Evolutionary conservation across 2,888 invertebrate genomes (phyloP).

Genomic region (Acrobasis suavella): DNA sequence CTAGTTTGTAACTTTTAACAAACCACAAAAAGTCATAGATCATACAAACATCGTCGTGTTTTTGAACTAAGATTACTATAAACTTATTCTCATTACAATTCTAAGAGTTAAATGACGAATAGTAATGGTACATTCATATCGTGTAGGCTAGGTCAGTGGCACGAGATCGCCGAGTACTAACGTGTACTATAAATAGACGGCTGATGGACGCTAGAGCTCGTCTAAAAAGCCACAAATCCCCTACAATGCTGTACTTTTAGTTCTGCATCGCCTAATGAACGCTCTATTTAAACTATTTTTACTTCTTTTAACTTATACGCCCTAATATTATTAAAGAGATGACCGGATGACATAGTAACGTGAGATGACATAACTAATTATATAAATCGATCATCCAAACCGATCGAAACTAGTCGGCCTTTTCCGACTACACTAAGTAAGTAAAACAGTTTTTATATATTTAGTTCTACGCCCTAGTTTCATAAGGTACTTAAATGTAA

Average conservation of each 20-base stretch:
- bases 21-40: no score
- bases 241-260: conserved; percentile 37
- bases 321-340: no score
- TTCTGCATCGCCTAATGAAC: conserved; percentile 30
- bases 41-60: no score
- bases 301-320: not conserved
- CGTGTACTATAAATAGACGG: conserved; percentile 53
- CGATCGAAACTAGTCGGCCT: no score
- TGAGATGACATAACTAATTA: no score
- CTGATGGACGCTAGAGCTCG: conserved; percentile 41
- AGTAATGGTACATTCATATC: conserved; percentile 38
- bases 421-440: no score
- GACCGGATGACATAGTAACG: no score
- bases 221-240: conserved; percentile 54
- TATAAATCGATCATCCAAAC: no score
- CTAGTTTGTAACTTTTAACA: no score
- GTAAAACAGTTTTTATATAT: no score
- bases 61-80: not conserved
- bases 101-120: conserved; percentile 24
- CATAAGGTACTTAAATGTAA: not conserved
- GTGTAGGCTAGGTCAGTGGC: conserved; percentile 66
- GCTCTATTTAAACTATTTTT: conserved; percentile 14
- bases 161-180: conserved; percentile 44
- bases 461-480: no score
- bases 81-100: conserved; percentile 13